Evolutionary conservation across 2,888 invertebrate genomes (phyloP).

Genomic region (Argyresthia goedartella): DNA sequence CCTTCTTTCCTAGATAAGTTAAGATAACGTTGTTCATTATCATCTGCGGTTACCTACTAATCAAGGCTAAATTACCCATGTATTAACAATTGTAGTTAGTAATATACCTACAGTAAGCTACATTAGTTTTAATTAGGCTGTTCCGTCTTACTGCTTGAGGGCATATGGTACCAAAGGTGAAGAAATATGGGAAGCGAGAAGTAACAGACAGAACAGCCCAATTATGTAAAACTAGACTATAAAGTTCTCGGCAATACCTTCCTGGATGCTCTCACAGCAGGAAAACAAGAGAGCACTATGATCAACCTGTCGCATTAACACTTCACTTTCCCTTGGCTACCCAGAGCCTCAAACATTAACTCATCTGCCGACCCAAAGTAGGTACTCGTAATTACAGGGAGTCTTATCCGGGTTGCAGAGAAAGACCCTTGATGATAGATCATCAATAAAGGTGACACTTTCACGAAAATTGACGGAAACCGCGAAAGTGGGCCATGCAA

Average conservation of each 20-base stretch:
- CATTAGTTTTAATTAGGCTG: neutral
- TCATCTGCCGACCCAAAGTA: constrained; percentile 51
- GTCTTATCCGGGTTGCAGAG: constrained; percentile 36
- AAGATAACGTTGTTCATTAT: too few species aligned
- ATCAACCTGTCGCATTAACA: constrained; percentile 64
- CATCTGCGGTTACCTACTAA: too few species aligned
- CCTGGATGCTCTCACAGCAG: constrained; percentile 31
- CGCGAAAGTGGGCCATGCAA: constrained; percentile 62
- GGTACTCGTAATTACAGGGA: constrained; percentile 56
- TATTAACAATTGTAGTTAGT: too few species aligned
- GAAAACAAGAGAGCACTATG: constrained; percentile 43
- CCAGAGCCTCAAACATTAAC: constrained; percentile 64
- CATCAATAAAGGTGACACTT: constrained; percentile 57
- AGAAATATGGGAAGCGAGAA: too few species aligned
- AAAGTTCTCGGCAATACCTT: constrained; percentile 13
- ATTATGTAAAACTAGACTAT: too few species aligned
- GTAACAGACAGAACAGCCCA: too few species aligned
- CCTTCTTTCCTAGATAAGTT: too few species aligned
- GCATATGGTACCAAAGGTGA: too few species aligned
- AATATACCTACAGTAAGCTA: too few species aligned
- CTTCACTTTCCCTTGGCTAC: constrained; percentile 60
- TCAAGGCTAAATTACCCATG: too few species aligned
- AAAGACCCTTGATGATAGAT: constrained; percentile 46
- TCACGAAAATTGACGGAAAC: constrained; percentile 65
- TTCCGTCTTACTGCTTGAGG: neutral